Base-by-base conservation (phyloP, 2,797 vertebrate species). In the Ambastaia sidthimunki region DNA sequence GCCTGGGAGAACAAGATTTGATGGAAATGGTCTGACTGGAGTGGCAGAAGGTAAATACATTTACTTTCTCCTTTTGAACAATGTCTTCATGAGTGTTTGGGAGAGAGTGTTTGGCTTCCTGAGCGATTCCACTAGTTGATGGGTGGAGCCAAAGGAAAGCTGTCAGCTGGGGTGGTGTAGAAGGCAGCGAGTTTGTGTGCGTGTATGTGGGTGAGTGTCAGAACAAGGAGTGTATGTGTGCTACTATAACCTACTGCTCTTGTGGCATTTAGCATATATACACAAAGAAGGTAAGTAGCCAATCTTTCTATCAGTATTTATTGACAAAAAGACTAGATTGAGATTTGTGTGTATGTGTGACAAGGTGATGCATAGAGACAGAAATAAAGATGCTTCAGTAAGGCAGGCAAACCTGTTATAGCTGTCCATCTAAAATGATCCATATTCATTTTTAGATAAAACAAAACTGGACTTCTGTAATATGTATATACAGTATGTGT, bases 151-250 rank as follows among this genome's bases (percentile, higher is more conserved):
- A 84, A 65, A 79, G 84, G 72, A 74, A 71, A 81, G 82, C 73
- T 84, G 86, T 84, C 82, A 86, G 80, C 70, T 82, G 72, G 78
- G 79, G 80, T 74, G 73, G 76, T 80, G 84, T 82, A 84, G 76
- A 72, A 80, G 81, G 70, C 74, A 50, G 74, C 34, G 47, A 65
- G 69, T 60, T 65, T 52, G 57, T 71, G 70, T 47, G 54, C 70
- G 65, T 57, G 28, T 54, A 44, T 44, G 11, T 71, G 50, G 71
- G 68, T 57, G 60, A 74, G 65, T 71, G 77, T 75, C 76, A 80
- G 74, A 79, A 47, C 50, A 71, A 66, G 77, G 66, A 82, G 83
- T 60, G 70, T 69, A 75, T 82, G 74, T 59, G 74, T 80, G 55
- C 71, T 72, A 60, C 77, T 69, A 19, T 65, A 54, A 23, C 60